Evolutionary conservation across 2,113 vertebrate species (phyloP).

Genomic region (Apodemus sylvaticus): DNA sequence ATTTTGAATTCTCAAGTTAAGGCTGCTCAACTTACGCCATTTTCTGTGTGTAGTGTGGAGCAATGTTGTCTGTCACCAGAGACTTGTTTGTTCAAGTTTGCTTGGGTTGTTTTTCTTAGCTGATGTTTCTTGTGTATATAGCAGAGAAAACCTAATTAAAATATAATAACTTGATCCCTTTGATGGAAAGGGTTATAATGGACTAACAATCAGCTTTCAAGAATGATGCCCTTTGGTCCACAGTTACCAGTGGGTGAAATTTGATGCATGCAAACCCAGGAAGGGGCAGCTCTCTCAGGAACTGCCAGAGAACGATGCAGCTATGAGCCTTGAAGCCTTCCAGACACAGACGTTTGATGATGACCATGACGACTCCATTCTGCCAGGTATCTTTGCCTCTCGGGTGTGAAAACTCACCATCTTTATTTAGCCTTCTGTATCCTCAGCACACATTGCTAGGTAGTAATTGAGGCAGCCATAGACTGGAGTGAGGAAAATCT

Average conservation of each 20-base stretch:
- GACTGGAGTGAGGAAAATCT: no score
- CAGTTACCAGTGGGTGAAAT: slow-evolving; percentile 93
- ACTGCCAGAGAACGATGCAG: slow-evolving; percentile 81
- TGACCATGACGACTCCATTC: no score
- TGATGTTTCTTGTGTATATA: background rate
- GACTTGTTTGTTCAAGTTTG: background rate
- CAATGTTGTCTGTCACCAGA: background rate
- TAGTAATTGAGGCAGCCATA: no score
- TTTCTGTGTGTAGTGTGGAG: background rate
- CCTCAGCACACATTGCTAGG: no score
- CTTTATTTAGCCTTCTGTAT: no score
- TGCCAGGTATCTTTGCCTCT: no score
- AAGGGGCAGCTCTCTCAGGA: slow-evolving; percentile 86
- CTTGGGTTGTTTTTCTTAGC: background rate
- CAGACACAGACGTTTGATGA: no score
- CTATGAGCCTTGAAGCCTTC: no score
- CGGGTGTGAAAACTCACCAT: no score
- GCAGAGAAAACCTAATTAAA: background rate
- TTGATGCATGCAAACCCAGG: slow-evolving; percentile 89
- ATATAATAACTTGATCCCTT: background rate
- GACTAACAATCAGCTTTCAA: background rate
- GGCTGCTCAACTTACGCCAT: background rate
- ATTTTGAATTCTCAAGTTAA: background rate
- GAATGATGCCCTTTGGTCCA: slow-evolving; percentile 30
- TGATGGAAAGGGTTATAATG: background rate